These are phyloP conservation scores for Pachycephala philippinensis DNA, from an alignment of 2,113 vertebrate genomes.

Conservation along the genomic window DNA sequence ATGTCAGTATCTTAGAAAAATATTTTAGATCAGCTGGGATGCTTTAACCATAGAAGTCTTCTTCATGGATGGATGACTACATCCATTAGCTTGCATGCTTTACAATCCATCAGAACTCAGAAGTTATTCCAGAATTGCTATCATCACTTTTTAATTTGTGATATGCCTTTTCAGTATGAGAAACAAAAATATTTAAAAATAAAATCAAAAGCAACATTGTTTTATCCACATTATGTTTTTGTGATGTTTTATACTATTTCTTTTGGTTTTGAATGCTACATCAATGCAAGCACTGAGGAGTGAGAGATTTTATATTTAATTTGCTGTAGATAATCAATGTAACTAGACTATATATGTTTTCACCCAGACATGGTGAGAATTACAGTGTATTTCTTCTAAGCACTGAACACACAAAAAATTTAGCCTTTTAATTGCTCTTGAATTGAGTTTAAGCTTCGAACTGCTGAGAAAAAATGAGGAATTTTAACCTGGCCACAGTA, in stretches of 20 bases:
- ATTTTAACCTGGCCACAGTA: neutral
- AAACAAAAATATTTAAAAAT: neutral
- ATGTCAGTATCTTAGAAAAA: neutral
- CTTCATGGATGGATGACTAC: neutral
- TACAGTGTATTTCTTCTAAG: neutral
- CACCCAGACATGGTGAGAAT: neutral
- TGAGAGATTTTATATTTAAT: neutral
- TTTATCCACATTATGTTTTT: neutral
- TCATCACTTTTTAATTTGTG: constrained; percentile 1
- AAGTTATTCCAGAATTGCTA: neutral
- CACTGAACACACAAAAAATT: neutral
- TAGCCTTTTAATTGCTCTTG: neutral
- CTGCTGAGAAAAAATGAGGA: neutral
- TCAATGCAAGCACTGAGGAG: neutral
- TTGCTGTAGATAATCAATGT: neutral
- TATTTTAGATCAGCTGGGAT: neutral
- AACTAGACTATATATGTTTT: neutral
- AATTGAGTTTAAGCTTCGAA: neutral
- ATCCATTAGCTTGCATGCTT: neutral
- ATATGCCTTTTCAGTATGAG: neutral
- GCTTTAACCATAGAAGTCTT: neutral
- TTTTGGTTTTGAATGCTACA: neutral
- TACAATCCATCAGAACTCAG: neutral
- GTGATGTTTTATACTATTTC: neutral
- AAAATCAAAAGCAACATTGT: neutral